Percentiles rank a stretch among this genome's conserved stretches.
Evolutionary conservation across 2,888 invertebrate genomes (phyloP).

Genomic region (Ariolimax columbianus): DNA sequence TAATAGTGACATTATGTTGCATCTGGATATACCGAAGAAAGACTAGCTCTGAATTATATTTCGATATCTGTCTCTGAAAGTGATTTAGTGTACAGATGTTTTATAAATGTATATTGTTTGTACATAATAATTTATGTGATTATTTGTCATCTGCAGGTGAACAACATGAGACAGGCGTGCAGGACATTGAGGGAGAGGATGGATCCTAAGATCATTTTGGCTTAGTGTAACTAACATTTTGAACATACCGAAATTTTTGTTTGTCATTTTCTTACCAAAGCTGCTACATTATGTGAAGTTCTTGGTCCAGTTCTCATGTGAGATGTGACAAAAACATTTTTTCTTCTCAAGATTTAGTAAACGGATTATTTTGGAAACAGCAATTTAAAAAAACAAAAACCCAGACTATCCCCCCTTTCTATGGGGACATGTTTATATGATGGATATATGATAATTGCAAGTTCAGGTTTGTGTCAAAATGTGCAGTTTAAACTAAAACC

Average conservation of each 20-base stretch:
- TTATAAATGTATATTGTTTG: neutral
- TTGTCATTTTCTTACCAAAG: conserved; percentile 61
- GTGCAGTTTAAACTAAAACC: neutral
- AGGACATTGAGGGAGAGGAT: conserved; percentile 95
- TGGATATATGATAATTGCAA: conserved; percentile 19
- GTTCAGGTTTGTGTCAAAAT: conserved; percentile 14
- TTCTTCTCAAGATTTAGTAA: conserved; percentile 12
- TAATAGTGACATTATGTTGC: too few species aligned
- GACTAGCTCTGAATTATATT: too few species aligned
- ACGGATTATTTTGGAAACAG: neutral
- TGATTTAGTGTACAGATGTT: too few species aligned
- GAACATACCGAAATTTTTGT: conserved; percentile 41
- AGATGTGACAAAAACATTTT: conserved; percentile 20
- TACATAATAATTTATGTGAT: neutral
- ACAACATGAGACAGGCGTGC: conserved; percentile 87
- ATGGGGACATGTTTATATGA: conserved; percentile 28
- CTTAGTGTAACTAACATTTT: conserved; percentile 57
- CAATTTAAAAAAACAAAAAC: neutral
- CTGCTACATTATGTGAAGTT: conserved; percentile 58
- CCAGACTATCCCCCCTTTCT: neutral
- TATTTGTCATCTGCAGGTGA: conserved; percentile 84
- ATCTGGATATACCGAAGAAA: too few species aligned
- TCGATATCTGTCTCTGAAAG: too few species aligned
- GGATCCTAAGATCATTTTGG: conserved; percentile 62
- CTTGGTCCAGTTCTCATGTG: conserved; percentile 45